These are phyloP conservation scores for Phrynosoma blainvillii DNA, from an alignment of 2,113 vertebrate genomes.

Conservation along the genomic window DNA sequence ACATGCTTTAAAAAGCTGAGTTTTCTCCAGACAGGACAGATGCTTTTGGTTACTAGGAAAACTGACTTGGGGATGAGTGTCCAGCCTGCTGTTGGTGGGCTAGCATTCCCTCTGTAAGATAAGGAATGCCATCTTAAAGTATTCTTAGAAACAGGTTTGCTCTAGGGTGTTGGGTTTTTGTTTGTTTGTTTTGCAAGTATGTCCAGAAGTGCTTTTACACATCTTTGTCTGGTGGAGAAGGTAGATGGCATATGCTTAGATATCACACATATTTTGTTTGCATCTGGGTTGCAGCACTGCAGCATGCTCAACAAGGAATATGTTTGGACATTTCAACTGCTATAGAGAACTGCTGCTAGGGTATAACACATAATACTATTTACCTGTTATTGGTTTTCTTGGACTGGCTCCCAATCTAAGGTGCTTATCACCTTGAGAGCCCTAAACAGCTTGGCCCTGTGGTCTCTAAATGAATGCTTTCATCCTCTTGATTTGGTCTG, in stretches of 20 bases:
- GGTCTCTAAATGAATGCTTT: background rate
- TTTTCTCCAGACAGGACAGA: background rate
- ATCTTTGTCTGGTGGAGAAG: background rate
- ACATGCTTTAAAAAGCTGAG: background rate
- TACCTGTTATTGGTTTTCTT: background rate
- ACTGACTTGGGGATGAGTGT: background rate
- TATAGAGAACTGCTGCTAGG: background rate
- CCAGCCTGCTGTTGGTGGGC: background rate
- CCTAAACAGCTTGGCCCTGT: background rate
- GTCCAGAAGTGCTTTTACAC: background rate
- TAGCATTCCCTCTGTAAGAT: background rate
- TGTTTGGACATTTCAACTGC: background rate
- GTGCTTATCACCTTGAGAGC: background rate
- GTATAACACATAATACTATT: background rate
- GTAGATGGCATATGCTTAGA: background rate
- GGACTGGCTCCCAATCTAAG: background rate
- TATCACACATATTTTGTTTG: background rate
- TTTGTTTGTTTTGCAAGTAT: background rate
- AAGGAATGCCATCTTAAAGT: background rate
- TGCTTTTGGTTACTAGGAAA: background rate
- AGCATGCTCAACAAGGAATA: background rate
- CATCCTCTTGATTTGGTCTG: background rate
- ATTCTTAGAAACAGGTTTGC: background rate
- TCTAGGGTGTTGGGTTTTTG: background rate
- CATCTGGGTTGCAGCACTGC: background rate